Conservation (phyloP, 2,888 invertebrate species). For the Melanchra persicariae region DNA sequence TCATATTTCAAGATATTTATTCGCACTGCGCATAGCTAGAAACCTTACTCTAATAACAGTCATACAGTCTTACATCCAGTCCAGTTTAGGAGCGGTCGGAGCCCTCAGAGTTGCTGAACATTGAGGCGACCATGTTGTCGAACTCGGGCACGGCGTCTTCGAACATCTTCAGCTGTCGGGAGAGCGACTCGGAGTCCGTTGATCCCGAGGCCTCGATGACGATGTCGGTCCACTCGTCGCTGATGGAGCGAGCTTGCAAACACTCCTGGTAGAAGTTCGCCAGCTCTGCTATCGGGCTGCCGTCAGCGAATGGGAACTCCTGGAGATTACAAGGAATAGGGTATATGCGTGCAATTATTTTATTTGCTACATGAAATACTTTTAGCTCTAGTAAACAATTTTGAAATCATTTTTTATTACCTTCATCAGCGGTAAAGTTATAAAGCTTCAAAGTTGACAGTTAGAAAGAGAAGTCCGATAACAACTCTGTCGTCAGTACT, state of each 20-base stretch:
- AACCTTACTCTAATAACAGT: conserved; percentile 52
- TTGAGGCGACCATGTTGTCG: conserved; percentile 94
- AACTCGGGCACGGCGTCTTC: conserved; percentile 94
- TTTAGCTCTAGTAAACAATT: too few relatives aligned
- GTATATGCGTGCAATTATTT: too few relatives aligned
- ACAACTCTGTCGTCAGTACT: too few relatives aligned
- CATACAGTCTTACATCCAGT: conserved; percentile 63
- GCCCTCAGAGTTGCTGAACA: conserved; percentile 89
- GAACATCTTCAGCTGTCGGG: conserved; percentile 93
- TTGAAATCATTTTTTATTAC: too few relatives aligned
- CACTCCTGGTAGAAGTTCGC: conserved; percentile 95
- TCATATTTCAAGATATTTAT: conserved; percentile 33
- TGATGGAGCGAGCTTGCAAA: conserved; percentile 91
- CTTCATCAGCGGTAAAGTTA: too few relatives aligned
- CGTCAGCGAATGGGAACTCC: conserved; percentile 95
- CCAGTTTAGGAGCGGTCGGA: conserved; percentile 73
- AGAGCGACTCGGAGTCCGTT: conserved; percentile 90
- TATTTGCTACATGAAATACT: too few relatives aligned
- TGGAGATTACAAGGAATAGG: conserved; percentile 75
- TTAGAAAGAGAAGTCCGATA: too few relatives aligned
- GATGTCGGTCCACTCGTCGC: conserved; percentile 79
- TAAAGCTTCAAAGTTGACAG: too few relatives aligned
- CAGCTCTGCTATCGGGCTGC: conserved; percentile 93
- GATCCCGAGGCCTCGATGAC: conserved; percentile 70
- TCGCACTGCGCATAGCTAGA: conserved; percentile 56